Evolutionary conservation across 1,140 invertebrate genomes (phyloP).

Genomic region (Pseudomyrmex concolor): DNA sequence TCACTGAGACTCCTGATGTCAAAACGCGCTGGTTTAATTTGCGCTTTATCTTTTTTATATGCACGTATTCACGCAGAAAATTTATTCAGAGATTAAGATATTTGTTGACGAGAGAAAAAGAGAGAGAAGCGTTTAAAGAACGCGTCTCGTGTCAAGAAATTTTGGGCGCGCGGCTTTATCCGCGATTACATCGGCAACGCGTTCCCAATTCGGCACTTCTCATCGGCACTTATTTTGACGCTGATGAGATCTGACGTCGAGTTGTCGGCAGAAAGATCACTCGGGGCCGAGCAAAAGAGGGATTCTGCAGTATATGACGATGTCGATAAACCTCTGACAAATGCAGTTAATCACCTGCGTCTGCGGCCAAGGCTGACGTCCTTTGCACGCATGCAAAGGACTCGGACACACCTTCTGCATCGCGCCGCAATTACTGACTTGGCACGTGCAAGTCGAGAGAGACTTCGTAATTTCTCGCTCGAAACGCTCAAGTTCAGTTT

Average conservation of each 20-base stretch:
- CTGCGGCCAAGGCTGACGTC: constrained; percentile 71
- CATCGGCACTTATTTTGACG: constrained; percentile 31
- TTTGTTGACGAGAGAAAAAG: not conserved
- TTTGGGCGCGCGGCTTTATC: constrained; percentile 28
- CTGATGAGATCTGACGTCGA: constrained; percentile 73
- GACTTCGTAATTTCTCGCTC: constrained; percentile 20
- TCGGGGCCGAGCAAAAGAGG: constrained; percentile 70
- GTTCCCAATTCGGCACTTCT: constrained; percentile 40
- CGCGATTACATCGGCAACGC: constrained; percentile 35
- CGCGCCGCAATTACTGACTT: constrained; percentile 29
- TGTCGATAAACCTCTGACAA: constrained; percentile 75
- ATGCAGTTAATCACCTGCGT: constrained; percentile 79
- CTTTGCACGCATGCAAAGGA: constrained; percentile 40
- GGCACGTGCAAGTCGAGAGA: constrained; percentile 25
- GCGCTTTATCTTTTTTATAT: no score
- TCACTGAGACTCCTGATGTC: no score
- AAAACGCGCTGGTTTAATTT: no score
- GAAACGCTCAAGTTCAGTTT: not conserved
- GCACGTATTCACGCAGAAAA: no score
- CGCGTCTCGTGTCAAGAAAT: constrained; percentile 4
- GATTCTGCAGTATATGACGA: constrained; percentile 29
- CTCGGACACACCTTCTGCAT: constrained; percentile 29
- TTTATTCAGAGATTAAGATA: constrained; percentile 3
- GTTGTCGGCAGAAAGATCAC: constrained; percentile 72
- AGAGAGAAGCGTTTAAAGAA: constrained; percentile 1